Percentiles rank a stretch among this genome's conserved stretches.
Evolutionary conservation across 2,797 vertebrate genomes (phyloP).

Genomic region (Pangasius djambal): DNA sequence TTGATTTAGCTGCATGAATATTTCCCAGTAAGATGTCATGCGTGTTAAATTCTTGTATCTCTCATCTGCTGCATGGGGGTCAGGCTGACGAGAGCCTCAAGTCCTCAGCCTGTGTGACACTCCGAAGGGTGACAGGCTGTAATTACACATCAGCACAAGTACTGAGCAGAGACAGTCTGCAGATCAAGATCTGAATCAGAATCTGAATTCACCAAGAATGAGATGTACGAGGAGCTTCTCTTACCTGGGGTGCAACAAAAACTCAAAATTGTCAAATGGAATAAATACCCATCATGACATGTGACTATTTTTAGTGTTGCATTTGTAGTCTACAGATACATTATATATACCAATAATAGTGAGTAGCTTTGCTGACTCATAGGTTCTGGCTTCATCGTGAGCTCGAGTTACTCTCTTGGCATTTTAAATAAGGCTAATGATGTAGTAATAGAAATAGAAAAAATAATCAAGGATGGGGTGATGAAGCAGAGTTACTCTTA

Average conservation of each 20-base stretch:
- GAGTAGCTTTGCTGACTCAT: neutral
- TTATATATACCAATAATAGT: neutral
- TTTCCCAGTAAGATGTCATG: neutral
- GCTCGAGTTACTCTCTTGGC: neutral
- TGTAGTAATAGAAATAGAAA: neutral
- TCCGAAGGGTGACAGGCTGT: constrained; percentile 46
- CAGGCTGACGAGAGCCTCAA: constrained; percentile 24
- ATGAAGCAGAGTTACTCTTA: too few species aligned
- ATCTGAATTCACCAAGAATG: neutral
- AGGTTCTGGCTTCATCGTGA: neutral
- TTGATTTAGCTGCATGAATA: neutral
- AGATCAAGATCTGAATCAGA: neutral
- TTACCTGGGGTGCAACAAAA: neutral
- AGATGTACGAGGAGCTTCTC: neutral
- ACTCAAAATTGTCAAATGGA: neutral
- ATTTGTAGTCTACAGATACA: neutral
- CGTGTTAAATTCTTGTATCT: neutral
- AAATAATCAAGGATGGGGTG: neutral
- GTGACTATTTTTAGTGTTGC: neutral
- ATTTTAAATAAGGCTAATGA: neutral
- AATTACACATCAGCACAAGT: constrained; percentile 54
- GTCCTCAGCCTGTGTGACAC: constrained; percentile 35
- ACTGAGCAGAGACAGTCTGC: constrained; percentile 30
- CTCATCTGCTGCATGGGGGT: constrained; percentile 1
- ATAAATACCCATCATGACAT: neutral